Evolutionary conservation across 2,113 vertebrate species (phyloP), one percentile per base, ranked within the genome.

Genomic region (Scomber colias): DNA sequence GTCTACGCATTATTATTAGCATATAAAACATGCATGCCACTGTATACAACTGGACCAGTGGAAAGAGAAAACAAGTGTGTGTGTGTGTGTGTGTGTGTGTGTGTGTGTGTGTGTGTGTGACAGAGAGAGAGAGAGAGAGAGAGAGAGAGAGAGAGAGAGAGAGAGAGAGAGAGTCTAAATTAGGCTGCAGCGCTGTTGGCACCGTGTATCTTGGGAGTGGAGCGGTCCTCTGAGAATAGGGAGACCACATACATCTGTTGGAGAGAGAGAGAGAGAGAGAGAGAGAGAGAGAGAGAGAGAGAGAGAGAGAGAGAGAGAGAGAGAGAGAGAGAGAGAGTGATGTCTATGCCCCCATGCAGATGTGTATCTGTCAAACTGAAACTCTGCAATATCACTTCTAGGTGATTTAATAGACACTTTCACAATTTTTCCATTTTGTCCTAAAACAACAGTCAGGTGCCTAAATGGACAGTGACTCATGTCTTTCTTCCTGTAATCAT

Each of bases 151-250:
- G 24, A 27, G 24, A 27, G 24, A 6, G 31, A 35, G 35, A 9
- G 35, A 9, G 35, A 9, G 40, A 49, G 59, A 63, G 31, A 44
- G 16, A 3, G 73, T 79, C 73, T 90, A 80, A 80, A 77, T 85
- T 74, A 64, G 75, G 67, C 73, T 82, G 72, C 68, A 72, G 61
- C 17, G 75, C 72, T 83, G 62, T 53, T 81, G 77, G 46, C 63
- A 35, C 4, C 54, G 53, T 70, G 71, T 70, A 68, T 75, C 67
- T 67, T 45, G 76, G 80, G 72, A 77, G 64, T 9, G 45, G 45
- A 63, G 53, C n/a, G 27, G 40, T 83, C 71, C 74, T 82, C 5
- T 45, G 85, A 87, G 83, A 75, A 79, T 54, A 19, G 66, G 65
- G 61, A 75, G 56, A 74, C 55, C 65, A 60, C 53, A 31, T 31